Conservation (phyloP, 2,888 invertebrate genomes). For the Dugesia japonica region DNA sequence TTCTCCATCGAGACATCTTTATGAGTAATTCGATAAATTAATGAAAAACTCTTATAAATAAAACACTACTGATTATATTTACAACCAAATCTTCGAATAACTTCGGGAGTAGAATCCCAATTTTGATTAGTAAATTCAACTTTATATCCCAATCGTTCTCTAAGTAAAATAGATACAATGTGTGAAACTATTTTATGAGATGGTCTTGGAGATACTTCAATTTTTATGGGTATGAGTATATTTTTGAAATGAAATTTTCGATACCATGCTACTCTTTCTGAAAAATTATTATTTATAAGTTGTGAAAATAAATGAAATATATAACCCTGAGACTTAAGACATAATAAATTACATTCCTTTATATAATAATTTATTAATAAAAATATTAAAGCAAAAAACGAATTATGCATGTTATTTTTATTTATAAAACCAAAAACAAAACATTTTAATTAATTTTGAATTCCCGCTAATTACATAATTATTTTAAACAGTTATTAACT, state of each 20-base stretch:
- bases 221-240: not conserved
- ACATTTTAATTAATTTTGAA: not conserved
- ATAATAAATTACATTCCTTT: not conserved
- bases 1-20: not conserved
- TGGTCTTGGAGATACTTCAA: conserved; percentile 25
- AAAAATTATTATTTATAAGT: not conserved
- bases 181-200: conserved; percentile 27
- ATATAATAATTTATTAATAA: not conserved
- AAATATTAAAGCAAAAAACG: not conserved
- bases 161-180: conserved; percentile 25
- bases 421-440: not conserved
- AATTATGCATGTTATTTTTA: not conserved
- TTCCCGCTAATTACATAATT: not conserved
- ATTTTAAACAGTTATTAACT: not conserved
- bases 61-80: not conserved
- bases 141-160: conserved; percentile 30
- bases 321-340: not conserved
- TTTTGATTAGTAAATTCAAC: conserved; percentile 22
- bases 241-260: not conserved
- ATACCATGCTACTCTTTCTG: not conserved
- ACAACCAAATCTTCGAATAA: conserved; percentile 4
- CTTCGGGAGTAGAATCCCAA: conserved; percentile 20
- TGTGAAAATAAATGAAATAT: no score
- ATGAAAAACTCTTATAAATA: no score
- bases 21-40: no score